Percentiles rank a stretch among this genome's conserved stretches.
Evolutionary conservation across 2,888 invertebrate genomes (phyloP).

Genomic region (Drymonia ruficornis): DNA sequence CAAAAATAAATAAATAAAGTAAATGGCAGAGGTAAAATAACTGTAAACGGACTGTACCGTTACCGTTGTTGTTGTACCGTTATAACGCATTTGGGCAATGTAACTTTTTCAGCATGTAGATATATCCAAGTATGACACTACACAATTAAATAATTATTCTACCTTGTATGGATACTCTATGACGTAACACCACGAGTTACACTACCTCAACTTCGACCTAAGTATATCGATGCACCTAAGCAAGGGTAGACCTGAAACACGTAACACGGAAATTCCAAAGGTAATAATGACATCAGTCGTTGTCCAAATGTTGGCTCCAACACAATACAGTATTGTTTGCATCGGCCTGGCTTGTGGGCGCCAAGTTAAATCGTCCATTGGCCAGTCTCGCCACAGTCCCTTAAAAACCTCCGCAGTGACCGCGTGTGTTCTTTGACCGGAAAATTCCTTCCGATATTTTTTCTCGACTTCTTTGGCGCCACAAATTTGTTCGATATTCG

Average conservation of each 20-base stretch:
- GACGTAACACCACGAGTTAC: too few species aligned
- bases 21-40: too few species aligned
- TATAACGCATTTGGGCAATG: too few species aligned
- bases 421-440: slow-evolving; percentile 46
- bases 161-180: too few species aligned
- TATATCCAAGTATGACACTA: too few species aligned
- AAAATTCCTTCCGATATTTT: slow-evolving; percentile 41
- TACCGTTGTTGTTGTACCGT: too few species aligned
- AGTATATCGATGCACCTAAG: background rate
- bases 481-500: slow-evolving; percentile 18
- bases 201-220: background rate
- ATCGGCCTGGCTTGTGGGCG: slow-evolving; percentile 1
- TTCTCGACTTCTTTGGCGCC: slow-evolving; percentile 34
- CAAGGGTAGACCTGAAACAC: background rate
- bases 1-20: too few species aligned
- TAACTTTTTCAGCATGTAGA: too few species aligned
- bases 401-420: slow-evolving; percentile 43
- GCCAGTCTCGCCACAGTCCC: slow-evolving; percentile 44
- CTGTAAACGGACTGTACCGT: too few species aligned
- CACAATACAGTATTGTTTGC: slow-evolving; percentile 8
- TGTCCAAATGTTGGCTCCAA: slow-evolving; percentile 27
- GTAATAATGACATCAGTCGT: slow-evolving; percentile 1
- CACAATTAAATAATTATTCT: too few species aligned
- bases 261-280: slow-evolving; percentile 1
- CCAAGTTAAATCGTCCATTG: slow-evolving; percentile 29